phyloP scores from a whole-genome alignment of 2,113 vertebrate species.

The Ciconia boyciana region DNA sequence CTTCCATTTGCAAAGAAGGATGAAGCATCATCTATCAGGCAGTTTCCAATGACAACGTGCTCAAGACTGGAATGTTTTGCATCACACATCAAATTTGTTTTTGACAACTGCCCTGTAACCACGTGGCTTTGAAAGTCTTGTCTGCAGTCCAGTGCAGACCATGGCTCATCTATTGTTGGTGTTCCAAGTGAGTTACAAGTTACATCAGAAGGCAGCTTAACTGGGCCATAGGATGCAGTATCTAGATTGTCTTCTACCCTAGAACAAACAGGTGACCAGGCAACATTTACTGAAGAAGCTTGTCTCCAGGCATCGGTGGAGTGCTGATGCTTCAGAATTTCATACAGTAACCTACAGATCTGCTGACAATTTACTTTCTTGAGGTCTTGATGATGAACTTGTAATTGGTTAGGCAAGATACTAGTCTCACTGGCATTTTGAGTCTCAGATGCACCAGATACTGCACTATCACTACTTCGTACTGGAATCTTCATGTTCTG shows the following conservation, averaged over 20 bases:
- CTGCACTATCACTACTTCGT: neutral
- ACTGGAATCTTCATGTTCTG: neutral
- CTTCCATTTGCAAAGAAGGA: neutral
- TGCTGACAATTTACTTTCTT: neutral
- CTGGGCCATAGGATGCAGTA: neutral
- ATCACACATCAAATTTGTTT: neutral
- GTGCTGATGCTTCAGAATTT: neutral
- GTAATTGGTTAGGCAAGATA: neutral
- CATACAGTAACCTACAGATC: neutral
- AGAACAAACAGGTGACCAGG: neutral
- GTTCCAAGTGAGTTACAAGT: neutral
- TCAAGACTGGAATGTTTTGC: constrained; percentile 56
- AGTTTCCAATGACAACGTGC: neutral
- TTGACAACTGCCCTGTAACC: constrained; percentile 6
- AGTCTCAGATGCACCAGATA: neutral
- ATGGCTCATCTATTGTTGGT: neutral
- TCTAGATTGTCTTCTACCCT: neutral
- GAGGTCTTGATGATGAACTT: neutral
- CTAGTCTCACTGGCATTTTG: neutral
- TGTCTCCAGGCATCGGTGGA: neutral
- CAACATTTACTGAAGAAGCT: neutral
- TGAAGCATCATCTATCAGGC: neutral
- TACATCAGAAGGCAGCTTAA: neutral
- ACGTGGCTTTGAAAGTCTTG: neutral
- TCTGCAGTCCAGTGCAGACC: neutral